Percentiles rank a stretch among this genome's conserved stretches.
These are phyloP conservation scores for Lampris incognitus DNA, from an alignment of 2,113 vertebrate genomes.

Conservation along the genomic window DNA sequence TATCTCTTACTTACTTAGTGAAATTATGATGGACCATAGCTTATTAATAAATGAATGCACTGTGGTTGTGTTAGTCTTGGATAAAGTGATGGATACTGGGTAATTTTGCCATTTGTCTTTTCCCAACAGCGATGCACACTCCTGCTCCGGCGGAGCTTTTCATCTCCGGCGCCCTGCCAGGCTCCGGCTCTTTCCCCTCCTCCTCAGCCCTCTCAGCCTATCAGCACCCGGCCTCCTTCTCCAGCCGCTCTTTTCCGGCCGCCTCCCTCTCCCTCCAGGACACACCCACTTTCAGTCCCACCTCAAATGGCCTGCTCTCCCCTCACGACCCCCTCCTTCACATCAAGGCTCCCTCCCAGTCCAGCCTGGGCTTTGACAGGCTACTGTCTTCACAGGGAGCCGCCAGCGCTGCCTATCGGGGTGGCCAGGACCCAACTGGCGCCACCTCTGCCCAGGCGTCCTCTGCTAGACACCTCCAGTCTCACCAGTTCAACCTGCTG, in stretches of 20 bases:
- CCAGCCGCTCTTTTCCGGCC: conserved; percentile 90
- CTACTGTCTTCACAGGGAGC: conserved; percentile 84
- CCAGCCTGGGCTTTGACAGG: conserved; percentile 85
- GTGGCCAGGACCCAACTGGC: conserved; percentile 82
- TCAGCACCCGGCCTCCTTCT: conserved; percentile 95
- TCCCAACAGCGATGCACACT: conserved; percentile 92
- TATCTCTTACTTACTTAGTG: neutral
- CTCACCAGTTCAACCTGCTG: conserved; percentile 93
- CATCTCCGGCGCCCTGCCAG: conserved; percentile 93
- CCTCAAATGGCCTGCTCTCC: conserved; percentile 90
- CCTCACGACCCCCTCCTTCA: conserved; percentile 89
- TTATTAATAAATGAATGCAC: neutral
- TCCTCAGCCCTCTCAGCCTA: conserved; percentile 96
- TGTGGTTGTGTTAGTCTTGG: neutral
- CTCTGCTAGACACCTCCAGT: conserved; percentile 86
- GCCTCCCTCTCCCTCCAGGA: conserved; percentile 92
- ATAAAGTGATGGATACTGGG: conserved; percentile 30
- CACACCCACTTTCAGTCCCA: conserved; percentile 92
- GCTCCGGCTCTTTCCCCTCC: conserved; percentile 92
- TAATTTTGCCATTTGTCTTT: conserved; percentile 57
- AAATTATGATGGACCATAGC: neutral
- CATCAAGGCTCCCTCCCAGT: conserved; percentile 86
- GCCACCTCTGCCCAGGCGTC: conserved; percentile 83
- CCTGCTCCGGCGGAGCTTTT: conserved; percentile 94
- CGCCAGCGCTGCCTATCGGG: conserved; percentile 81